Percentiles rank a stretch among this genome's conserved stretches.
These are phyloP conservation scores for Bolinopsis microptera DNA, from an alignment of 37 sponge, comb jelly and placozoan genomes.

Conservation along the genomic window DNA sequence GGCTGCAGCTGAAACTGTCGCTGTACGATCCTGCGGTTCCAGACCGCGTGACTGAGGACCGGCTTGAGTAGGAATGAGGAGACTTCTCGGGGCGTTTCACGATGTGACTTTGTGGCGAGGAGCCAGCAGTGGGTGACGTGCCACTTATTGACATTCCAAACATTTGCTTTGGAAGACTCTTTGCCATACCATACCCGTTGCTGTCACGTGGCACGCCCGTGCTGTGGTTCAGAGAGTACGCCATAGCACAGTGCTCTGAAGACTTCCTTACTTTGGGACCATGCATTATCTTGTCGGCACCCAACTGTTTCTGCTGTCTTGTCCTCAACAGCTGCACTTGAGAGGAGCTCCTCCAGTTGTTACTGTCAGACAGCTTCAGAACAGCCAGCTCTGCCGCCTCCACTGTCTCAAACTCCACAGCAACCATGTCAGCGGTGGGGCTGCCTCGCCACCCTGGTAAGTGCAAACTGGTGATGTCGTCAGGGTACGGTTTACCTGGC, in stretches of 20 bases:
- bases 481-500: constrained; percentile 76
- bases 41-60: not conserved
- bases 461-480: constrained; percentile 72
- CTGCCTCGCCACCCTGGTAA: constrained; percentile 31
- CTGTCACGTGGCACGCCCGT: not conserved
- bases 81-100: not conserved
- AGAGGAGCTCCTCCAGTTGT: constrained; percentile 72
- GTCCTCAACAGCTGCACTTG: constrained; percentile 27
- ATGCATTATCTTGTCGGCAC: not conserved
- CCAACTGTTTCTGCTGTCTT: not conserved
- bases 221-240: not conserved
- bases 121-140: not conserved
- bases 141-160: constrained; percentile 44
- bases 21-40: not conserved
- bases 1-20: constrained; percentile 40
- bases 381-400: constrained; percentile 69
- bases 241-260: constrained; percentile 4
- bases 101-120: not conserved
- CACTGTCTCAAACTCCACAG: constrained; percentile 75
- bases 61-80: not conserved
- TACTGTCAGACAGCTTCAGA: constrained; percentile 48
- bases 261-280: constrained; percentile 34
- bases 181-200: constrained; percentile 27
- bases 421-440: constrained; percentile 68
- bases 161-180: constrained; percentile 22